These are phyloP conservation scores for Temnothorax curvispinosus DNA, from an alignment of 1,140 invertebrate genomes.

Conservation along the genomic window DNA sequence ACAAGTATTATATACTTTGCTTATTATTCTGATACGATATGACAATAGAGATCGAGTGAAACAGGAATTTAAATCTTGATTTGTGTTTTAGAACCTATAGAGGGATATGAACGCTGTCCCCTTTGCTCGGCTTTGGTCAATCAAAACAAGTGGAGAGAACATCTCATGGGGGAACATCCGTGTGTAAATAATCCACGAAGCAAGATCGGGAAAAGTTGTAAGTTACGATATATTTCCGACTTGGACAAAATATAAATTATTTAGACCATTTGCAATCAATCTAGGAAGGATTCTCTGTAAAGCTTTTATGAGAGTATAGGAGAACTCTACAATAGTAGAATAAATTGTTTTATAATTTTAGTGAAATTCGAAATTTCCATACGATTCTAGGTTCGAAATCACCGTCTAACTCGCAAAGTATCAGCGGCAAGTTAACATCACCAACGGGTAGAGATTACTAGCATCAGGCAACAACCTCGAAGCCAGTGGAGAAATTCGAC, in stretches of 20 bases:
- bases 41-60: neutral
- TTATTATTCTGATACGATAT: neutral
- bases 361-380: neutral
- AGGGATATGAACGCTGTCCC: constrained; percentile 89
- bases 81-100: constrained; percentile 84
- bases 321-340: neutral
- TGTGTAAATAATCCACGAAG: constrained; percentile 86
- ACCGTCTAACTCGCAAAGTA: constrained; percentile 81
- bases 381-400: constrained; percentile 81
- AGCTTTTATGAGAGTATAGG: neutral
- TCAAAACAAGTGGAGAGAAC: constrained; percentile 88
- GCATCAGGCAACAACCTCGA: constrained; percentile 68
- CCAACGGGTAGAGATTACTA: constrained; percentile 82
- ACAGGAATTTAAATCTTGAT: constrained; percentile 17
- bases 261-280: neutral
- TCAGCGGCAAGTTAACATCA: constrained; percentile 81
- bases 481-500: constrained; percentile 57
- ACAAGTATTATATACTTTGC: constrained; percentile 77
- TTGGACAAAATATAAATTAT: neutral
- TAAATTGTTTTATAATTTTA: neutral
- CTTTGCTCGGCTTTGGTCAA: constrained; percentile 88
- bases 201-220: constrained; percentile 81
- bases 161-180: constrained; percentile 88
- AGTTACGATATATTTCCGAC: constrained; percentile 61
- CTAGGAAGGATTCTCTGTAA: neutral